Evolutionary conservation across 2,113 vertebrate genomes (phyloP).

Genomic region (Microcebus lehilahytsara): DNA sequence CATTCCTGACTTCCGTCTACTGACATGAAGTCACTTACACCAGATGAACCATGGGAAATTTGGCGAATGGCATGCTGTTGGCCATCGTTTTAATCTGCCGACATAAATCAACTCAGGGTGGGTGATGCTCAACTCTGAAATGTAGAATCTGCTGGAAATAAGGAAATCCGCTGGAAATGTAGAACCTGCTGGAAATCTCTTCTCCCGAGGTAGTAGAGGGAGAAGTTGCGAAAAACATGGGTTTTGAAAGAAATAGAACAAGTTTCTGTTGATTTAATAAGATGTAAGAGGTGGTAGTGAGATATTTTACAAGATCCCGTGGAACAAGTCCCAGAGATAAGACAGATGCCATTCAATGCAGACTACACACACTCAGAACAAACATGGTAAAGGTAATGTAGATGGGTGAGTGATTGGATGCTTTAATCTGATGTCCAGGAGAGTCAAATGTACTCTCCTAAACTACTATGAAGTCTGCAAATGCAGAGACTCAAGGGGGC

Average conservation of each 20-base stretch:
- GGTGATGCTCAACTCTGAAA: not conserved
- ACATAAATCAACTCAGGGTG: not conserved
- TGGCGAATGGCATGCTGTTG: not conserved
- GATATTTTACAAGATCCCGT: not conserved
- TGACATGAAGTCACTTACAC: not conserved
- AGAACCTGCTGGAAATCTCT: not conserved
- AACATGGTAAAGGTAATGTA: accelerated
- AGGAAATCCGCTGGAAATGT: not conserved
- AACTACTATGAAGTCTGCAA: accelerated
- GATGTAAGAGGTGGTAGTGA: not conserved
- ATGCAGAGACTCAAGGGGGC: not conserved
- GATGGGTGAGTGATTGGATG: accelerated
- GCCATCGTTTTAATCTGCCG: not conserved
- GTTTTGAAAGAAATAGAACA: not conserved
- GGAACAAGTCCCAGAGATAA: not conserved
- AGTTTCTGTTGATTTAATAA: not conserved
- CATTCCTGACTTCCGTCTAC: not conserved
- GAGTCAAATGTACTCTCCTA: not conserved
- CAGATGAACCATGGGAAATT: not conserved
- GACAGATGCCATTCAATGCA: no score
- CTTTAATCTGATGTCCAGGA: not conserved
- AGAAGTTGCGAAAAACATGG: not conserved
- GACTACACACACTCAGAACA: no score
- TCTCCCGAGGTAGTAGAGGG: not conserved
- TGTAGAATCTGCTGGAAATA: not conserved